Evolutionary conservation across 2,888 invertebrate species (phyloP).

Genomic region (Venustoraphidia nigricollis): DNA sequence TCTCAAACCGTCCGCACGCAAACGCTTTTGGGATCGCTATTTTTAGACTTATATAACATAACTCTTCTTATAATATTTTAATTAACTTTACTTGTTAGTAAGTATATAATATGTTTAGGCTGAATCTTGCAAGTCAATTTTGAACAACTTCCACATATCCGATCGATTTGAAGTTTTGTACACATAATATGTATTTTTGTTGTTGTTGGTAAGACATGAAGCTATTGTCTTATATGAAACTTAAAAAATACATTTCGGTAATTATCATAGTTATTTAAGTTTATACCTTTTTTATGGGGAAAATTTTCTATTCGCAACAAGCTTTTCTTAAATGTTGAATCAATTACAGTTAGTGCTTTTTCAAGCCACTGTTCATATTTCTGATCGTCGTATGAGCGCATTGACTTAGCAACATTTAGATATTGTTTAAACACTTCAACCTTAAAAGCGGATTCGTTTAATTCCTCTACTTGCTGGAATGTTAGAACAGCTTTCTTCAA

Average conservation of each 20-base stretch:
- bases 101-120: too few species aligned
- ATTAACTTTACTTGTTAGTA: too few species aligned
- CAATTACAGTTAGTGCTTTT: conserved; percentile 44
- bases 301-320: conserved; percentile 42
- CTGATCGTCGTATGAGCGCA: conserved; percentile 58
- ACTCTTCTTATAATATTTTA: too few species aligned
- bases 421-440: conserved; percentile 67
- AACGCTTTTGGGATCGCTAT: too few species aligned
- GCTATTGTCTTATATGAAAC: not conserved
- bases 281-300: conserved; percentile 5
- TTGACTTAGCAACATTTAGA: conserved; percentile 52
- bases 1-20: too few species aligned
- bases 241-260: not conserved
- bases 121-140: too few species aligned
- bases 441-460: conserved; percentile 57
- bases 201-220: too few species aligned
- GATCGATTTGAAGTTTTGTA: too few species aligned
- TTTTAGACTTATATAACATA: too few species aligned
- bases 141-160: too few species aligned
- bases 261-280: not conserved
- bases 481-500: conserved; percentile 66
- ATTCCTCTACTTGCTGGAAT: conserved; percentile 60
- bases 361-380: conserved; percentile 59
- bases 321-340: conserved; percentile 51
- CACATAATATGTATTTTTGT: too few species aligned